Base-by-base conservation (phyloP, 2,113 vertebrate species). In the Collichthys lucidus region DNA sequence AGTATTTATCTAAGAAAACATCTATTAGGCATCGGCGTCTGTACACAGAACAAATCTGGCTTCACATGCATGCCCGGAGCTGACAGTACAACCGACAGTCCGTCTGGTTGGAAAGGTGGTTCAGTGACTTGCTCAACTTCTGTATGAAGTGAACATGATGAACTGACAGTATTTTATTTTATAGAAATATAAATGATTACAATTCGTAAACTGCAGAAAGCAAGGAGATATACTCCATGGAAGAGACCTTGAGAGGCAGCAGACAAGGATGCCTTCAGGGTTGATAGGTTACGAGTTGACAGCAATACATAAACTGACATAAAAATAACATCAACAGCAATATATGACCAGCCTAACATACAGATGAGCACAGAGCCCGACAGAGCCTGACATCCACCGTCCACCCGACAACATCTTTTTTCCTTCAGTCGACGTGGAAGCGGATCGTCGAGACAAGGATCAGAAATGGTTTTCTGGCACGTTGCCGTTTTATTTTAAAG, bases 1-100 rank as follows among this genome's bases (percentile, higher is more conserved):
- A 0, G 22, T 82, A 64, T 81, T 84, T 77, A 79, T 79, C 56
- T 50, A 11, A 47, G 47, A 20, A 60, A 63, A 35, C 69, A 62
- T 68, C 10, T 70, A 52, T 68, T 42, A 29, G 47, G 26, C 47
- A 15, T 22, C 0, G 0, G 47, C 52, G 16, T 63, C n/a, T 61
- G 19, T 35, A 61, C 12, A 1, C 26, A 24, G 4, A 56, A 53
- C 4, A 3, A 3, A 19, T 11, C 20, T 2, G 7, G 70, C 50
- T 29, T 24, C 35, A 44, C 31, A 44, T 20, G 20, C 22, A 59
- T 4, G 46, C 62, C 80, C n/a, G 50, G 16, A 5, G 71, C 10
- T 26, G 46, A 10, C 56, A 26, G 16, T 40, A 20, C 67, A 64
- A 16, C 60, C 40, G 14, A 5, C 20, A 50, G 59, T 11, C 56